phyloP scores from a whole-genome alignment of 2,797 vertebrate genomes.

The Pseudocheirus occidentalis region DNA sequence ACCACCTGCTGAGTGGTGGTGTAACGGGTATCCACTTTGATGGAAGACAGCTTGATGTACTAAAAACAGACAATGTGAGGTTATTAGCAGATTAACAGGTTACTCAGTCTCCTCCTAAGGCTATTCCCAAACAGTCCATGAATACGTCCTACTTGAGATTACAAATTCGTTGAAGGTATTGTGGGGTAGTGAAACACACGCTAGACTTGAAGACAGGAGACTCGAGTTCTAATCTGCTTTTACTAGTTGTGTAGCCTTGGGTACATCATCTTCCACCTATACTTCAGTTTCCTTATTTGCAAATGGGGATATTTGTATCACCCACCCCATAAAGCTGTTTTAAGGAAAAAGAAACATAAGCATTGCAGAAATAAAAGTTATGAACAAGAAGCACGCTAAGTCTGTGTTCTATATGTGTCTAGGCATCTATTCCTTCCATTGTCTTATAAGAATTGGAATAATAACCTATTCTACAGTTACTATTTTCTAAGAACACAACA shows the following conservation, averaged over 20 bases:
- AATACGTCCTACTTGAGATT: neutral
- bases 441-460: neutral
- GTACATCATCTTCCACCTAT: neutral
- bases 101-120: neutral
- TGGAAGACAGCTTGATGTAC: slow-evolving; percentile 99
- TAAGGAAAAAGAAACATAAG: neutral
- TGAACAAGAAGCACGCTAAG: neutral
- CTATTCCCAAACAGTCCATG: neutral
- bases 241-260: neutral
- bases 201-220: neutral
- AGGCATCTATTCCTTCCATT: neutral
- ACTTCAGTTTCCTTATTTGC: neutral
- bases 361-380: neutral
- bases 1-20: slow-evolving; percentile 99
- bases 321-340: neutral
- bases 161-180: neutral
- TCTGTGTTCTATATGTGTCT: neutral
- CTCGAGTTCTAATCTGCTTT: neutral
- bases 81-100: neutral
- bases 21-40: slow-evolving; percentile 99
- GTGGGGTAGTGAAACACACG: neutral
- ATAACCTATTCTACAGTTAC: neutral
- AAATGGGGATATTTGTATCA: neutral
- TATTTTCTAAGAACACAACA: neutral
- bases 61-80: slow-evolving; percentile 75